Conservation (phyloP, 2,797 vertebrate species). For the Aphelocoma californica region DNA sequence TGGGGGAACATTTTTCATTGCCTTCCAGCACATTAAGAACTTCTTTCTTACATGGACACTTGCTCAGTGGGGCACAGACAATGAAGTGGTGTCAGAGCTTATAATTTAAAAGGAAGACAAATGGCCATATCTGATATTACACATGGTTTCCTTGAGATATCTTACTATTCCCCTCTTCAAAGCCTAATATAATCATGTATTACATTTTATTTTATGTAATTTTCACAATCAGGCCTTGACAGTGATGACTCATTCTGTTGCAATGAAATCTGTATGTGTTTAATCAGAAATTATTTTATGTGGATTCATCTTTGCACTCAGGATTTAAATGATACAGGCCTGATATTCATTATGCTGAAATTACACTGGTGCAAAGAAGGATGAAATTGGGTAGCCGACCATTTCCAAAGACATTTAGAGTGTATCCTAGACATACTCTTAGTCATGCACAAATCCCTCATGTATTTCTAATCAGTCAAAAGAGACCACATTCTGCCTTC, state of each 20-base stretch:
- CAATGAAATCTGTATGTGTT: slow-evolving; percentile 30
- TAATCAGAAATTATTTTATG: slow-evolving; percentile 58
- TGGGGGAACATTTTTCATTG: neutral
- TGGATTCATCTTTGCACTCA: slow-evolving; percentile 46
- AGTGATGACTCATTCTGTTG: slow-evolving; percentile 57
- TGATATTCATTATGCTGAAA: slow-evolving; percentile 30
- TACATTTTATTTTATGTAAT: slow-evolving; percentile 70
- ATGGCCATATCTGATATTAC: slow-evolving; percentile 70
- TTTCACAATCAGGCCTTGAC: slow-evolving; percentile 62
- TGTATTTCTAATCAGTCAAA: slow-evolving; percentile 14
- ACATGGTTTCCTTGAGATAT: slow-evolving; percentile 69
- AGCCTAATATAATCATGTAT: slow-evolving; percentile 56
- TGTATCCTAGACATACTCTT: neutral
- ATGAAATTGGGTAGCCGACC: neutral
- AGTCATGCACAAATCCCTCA: neutral
- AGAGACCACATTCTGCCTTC: neutral
- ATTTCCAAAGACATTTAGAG: slow-evolving; percentile 25
- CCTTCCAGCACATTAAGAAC: neutral
- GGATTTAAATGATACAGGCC: slow-evolving; percentile 12
- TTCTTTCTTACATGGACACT: slow-evolving; percentile 1
- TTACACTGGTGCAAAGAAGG: slow-evolving; percentile 3
- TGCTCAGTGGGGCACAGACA: slow-evolving; percentile 59
- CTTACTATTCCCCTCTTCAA: slow-evolving; percentile 58
- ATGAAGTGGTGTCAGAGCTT: slow-evolving; percentile 57
- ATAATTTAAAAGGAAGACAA: slow-evolving; percentile 71